phyloP scores from a whole-genome alignment of 2,113 vertebrate genomes.

The Hypanus sabinus region DNA sequence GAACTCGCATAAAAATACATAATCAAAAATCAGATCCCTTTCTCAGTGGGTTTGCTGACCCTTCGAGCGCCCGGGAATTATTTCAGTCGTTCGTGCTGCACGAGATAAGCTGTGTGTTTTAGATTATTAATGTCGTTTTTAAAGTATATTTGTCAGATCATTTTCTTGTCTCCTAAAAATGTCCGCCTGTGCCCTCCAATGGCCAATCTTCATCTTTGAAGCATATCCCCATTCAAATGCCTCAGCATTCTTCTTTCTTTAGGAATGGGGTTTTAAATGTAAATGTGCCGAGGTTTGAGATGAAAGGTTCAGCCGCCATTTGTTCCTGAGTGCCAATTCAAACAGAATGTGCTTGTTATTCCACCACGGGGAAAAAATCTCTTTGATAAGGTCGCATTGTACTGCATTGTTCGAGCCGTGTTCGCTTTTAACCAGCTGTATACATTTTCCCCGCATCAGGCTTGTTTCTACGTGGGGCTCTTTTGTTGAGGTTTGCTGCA shows the following conservation, averaged over 20 bases:
- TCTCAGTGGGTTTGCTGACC: neutral
- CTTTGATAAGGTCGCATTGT: conserved; percentile 74
- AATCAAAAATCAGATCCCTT: too few species aligned
- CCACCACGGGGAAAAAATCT: conserved; percentile 63
- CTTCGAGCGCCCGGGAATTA: neutral
- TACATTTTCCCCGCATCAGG: conserved; percentile 58
- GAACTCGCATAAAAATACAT: neutral
- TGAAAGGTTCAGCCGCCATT: conserved; percentile 65
- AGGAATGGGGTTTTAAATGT: conserved; percentile 46
- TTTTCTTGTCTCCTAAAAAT: neutral
- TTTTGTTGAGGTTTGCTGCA: conserved; percentile 65
- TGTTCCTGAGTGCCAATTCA: conserved; percentile 69
- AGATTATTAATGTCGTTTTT: conserved; percentile 21
- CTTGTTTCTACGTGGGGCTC: conserved; percentile 64
- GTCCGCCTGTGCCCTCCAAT: neutral
- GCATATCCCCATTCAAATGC: conserved; percentile 57
- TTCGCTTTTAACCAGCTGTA: conserved; percentile 58
- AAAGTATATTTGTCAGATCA: conserved; percentile 24
- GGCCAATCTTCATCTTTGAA: conserved; percentile 1
- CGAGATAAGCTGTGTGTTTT: conserved; percentile 21
- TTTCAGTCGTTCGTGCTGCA: neutral
- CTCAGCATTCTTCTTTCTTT: conserved; percentile 39
- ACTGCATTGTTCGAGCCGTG: conserved; percentile 61
- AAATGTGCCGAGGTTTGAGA: conserved; percentile 51
- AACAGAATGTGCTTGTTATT: conserved; percentile 64